Evolutionary conservation across 2,888 invertebrate species (phyloP).

Genomic region (Toxonevra muliebris): DNA sequence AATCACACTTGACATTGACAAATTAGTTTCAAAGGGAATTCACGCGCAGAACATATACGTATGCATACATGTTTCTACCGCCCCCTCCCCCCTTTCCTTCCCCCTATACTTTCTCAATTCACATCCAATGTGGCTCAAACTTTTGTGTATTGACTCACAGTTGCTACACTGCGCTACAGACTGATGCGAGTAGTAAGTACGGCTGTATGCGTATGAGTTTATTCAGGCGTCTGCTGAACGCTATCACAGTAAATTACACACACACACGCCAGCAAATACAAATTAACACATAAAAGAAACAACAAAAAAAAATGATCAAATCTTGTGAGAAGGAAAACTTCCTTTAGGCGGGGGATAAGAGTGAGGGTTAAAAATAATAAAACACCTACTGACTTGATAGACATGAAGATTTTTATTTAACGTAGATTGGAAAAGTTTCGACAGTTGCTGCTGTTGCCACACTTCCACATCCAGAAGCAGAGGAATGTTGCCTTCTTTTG

Average conservation of each 20-base stretch:
- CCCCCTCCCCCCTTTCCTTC: no score
- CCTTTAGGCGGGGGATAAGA: background rate
- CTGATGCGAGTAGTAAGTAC: no score
- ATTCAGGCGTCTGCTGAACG: no score
- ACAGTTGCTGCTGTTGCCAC: conserved; percentile 33
- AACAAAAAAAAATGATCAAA: background rate
- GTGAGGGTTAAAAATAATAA: conserved; percentile 48
- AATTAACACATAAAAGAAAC: background rate
- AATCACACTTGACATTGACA: conserved; percentile 62
- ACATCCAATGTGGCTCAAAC: no score
- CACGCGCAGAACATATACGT: conserved; percentile 18
- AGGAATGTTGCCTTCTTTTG: conserved; percentile 25
- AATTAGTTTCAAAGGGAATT: conserved; percentile 55
- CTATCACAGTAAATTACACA: conserved; percentile 4
- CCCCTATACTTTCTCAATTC: no score
- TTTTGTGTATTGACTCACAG: no score
- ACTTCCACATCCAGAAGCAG: background rate
- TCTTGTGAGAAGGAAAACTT: background rate
- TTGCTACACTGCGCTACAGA: no score
- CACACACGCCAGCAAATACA: background rate
- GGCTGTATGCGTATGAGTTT: no score
- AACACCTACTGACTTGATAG: conserved; percentile 58
- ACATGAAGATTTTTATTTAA: conserved; percentile 57
- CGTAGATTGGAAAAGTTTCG: conserved; percentile 59
- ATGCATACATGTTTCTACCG: conserved; percentile 27